phyloP scores from a whole-genome alignment of 2,888 invertebrate genomes.

The Lacanobia wlatinum region DNA sequence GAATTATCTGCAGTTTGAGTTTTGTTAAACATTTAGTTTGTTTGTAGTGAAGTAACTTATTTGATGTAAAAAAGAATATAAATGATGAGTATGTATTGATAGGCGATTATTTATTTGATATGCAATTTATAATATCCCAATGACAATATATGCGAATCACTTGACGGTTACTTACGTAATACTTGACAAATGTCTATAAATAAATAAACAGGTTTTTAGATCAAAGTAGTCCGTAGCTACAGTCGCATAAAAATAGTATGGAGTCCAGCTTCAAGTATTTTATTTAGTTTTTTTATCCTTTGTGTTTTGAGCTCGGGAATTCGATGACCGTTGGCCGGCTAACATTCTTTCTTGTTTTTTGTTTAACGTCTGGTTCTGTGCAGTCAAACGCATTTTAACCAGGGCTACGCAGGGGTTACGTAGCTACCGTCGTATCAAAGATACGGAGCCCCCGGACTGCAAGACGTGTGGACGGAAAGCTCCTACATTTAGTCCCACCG shows the following conservation, averaged over 20 bases:
- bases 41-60: no score
- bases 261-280: background rate
- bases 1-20: no score
- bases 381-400: background rate
- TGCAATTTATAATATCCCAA: no score
- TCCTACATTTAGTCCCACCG: no score
- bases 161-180: slow-evolving; percentile 18
- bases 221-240: background rate
- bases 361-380: background rate
- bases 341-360: slow-evolving; percentile 2
- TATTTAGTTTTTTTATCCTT: background rate
- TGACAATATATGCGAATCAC: background rate
- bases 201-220: background rate
- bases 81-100: no score
- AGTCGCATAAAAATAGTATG: background rate
- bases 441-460: no score
- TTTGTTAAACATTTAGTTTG: no score
- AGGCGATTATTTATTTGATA: no score
- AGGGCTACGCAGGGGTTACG: no score
- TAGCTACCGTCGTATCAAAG: no score
- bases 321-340: background rate
- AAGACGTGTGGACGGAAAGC: no score
- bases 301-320: background rate
- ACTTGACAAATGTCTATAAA: slow-evolving; percentile 7
- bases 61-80: no score